Base-by-base conservation (phyloP, 2,888 invertebrate species). In the Eueremaeus valkanovi region DNA sequence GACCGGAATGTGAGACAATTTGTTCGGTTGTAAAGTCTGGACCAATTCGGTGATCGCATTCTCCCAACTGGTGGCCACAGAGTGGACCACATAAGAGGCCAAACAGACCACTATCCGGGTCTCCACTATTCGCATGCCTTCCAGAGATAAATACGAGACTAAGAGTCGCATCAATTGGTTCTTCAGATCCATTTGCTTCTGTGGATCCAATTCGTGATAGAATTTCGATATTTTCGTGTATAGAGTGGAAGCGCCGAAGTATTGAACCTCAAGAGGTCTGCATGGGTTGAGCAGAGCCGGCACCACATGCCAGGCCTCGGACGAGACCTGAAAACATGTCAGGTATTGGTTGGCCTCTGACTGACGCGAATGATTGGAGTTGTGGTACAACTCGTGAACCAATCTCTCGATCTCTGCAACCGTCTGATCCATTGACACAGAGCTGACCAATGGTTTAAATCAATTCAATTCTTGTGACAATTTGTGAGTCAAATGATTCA, bases 231-330 rank as follows among this genome's bases (percentile, higher is more conserved):
- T 88, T 84, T 96, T 96, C 0, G 90, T 89, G 81, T 95, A 92
- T 29, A 96, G 84, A 33, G 93, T 93, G 70, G 92, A 92, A 5
- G 95, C 95, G 75, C 92, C 95, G 86, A 93, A 96, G 85, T 93
- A 95, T 84, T 95, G 95, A 42, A 94, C 91, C 85, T 95, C 95
- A 79, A 78, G 21, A 11, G 73, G 27, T 55, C 73, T 78, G 27
- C 40, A 63, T 11, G 90, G 89, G 82, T 90, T 89, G 80, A 96
- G 87, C 36, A 96, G 86, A 78, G 92, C 90, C 95, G 95, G 95
- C 8, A 92, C 90, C 83, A 95, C 93, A 80, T 89, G 89, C 96
- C 96, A 96, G 40, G 95, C 95, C 83, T 92, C 90, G 1, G 90
- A 88, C 31, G 92, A 93, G 79, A 89, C 87, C 84, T 95, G 95